phyloP scores from a whole-genome alignment of 2,113 vertebrate genomes.

The Pollachius pollachius region DNA sequence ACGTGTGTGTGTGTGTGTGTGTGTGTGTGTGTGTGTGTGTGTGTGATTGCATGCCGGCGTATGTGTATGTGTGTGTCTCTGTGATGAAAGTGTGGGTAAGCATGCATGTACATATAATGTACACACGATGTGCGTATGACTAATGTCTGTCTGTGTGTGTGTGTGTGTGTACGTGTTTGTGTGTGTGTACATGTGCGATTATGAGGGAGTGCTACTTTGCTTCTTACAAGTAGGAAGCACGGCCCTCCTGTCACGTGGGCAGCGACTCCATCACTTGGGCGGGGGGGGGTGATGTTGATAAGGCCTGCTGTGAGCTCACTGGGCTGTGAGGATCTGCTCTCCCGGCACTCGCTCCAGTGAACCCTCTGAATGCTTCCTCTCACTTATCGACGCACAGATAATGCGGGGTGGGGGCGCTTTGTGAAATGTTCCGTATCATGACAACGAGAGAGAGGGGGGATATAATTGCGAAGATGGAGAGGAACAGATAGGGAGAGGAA shows the following conservation, averaged over 20 bases:
- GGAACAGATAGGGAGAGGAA: not conserved
- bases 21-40: not conserved
- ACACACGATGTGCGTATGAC: not conserved
- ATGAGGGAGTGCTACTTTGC: slow-evolving; percentile 28
- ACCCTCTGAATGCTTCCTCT: slow-evolving; percentile 39
- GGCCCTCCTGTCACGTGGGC: slow-evolving; percentile 10
- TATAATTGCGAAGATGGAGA: not conserved
- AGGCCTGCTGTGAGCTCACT: slow-evolving; percentile 54
- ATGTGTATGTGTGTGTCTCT: not conserved
- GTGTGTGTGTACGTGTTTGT: no score
- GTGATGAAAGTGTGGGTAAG: not conserved
- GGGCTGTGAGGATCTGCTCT: slow-evolving; percentile 55
- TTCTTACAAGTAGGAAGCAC: slow-evolving; percentile 21
- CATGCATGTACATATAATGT: not conserved
- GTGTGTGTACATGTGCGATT: no score
- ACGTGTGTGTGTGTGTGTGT: not conserved
- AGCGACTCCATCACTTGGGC: slow-evolving; percentile 24
- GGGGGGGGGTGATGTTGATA: not conserved
- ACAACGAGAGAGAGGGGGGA: slow-evolving; percentile 23
- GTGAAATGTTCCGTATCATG: slow-evolving; percentile 46
- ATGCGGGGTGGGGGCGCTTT: slow-evolving; percentile 40
- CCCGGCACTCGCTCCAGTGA: slow-evolving; percentile 52
- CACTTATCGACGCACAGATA: slow-evolving; percentile 42
- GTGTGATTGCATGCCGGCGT: not conserved
- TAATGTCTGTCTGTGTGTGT: not conserved